Evolutionary conservation across 1,140 invertebrate genomes (phyloP).

Genomic region (Lepeophtheirus salmonis): DNA sequence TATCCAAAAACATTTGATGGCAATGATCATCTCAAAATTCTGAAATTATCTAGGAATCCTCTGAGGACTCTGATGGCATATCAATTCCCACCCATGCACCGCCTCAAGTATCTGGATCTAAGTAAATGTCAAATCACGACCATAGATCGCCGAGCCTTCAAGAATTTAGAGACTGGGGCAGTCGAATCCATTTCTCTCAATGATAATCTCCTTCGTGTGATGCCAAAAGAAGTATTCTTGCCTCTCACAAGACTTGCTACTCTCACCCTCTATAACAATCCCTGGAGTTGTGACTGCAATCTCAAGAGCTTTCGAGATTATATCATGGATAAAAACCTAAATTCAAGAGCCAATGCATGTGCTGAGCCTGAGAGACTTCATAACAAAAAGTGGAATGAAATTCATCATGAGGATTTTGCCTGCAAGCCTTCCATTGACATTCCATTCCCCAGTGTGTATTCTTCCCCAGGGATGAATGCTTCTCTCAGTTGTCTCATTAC

Average conservation of each 20-base stretch:
- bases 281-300: conserved; percentile 69
- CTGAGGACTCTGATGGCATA: conserved; percentile 37
- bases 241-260: conserved; percentile 49
- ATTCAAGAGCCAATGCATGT: conserved; percentile 43
- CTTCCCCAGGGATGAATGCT: conserved; percentile 48
- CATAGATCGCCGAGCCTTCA: conserved; percentile 40
- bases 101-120: conserved; percentile 48
- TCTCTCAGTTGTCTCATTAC: conserved; percentile 56
- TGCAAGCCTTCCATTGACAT: conserved; percentile 46
- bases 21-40: conserved; percentile 28
- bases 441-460: conserved; percentile 38
- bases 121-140: conserved; percentile 55
- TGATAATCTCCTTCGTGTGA: conserved; percentile 22
- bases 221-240: conserved; percentile 44
- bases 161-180: conserved; percentile 35
- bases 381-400: conserved; percentile 42
- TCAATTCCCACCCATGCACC: conserved; percentile 48
- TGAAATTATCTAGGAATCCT: conserved; percentile 49
- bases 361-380: conserved; percentile 36
- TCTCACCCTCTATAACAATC: conserved; percentile 58
- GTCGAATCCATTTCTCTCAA: conserved; percentile 7
- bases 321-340: conserved; percentile 47
- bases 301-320: conserved; percentile 57
- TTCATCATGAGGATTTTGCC: conserved; percentile 45
- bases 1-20: conserved; percentile 49